Conservation (phyloP, 2,888 invertebrate genomes). For the Sylvicola cinctus region DNA sequence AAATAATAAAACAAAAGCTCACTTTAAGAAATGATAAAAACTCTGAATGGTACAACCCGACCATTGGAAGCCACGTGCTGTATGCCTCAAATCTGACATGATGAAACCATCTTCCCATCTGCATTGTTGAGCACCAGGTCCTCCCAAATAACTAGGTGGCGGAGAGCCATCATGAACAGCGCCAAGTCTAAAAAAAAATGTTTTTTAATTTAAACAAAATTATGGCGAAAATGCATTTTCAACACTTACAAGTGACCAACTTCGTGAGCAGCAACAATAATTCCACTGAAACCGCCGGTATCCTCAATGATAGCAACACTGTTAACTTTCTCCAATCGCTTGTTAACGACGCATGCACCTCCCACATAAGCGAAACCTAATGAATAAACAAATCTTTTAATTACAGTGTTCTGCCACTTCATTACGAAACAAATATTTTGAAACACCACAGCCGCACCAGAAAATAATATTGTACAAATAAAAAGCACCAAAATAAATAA, state of each 20-base stretch:
- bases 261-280: slow-evolving; percentile 92
- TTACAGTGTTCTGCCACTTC: too few relatives aligned
- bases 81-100: slow-evolving; percentile 85
- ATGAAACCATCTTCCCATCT: slow-evolving; percentile 93
- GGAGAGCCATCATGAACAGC: slow-evolving; percentile 94
- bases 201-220: too few relatives aligned
- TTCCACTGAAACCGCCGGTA: slow-evolving; percentile 88
- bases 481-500: neutral
- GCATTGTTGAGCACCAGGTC: slow-evolving; percentile 85
- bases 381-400: slow-evolving; percentile 1
- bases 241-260: slow-evolving; percentile 83
- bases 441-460: too few relatives aligned
- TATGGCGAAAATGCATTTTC: neutral
- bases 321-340: slow-evolving; percentile 85
- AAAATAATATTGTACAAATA: neutral
- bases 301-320: slow-evolving; percentile 92
- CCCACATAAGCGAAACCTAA: slow-evolving; percentile 90
- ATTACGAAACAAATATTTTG: too few relatives aligned
- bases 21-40: slow-evolving; percentile 91
- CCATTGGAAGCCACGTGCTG: slow-evolving; percentile 89
- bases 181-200: slow-evolving; percentile 45
- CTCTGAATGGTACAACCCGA: slow-evolving; percentile 81
- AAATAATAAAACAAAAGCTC: slow-evolving; percentile 20
- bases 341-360: slow-evolving; percentile 89
- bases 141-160: slow-evolving; percentile 82